These are phyloP conservation scores for Xiphophorus couchianus DNA, from an alignment of 2,113 vertebrate genomes.

Conservation along the genomic window DNA sequence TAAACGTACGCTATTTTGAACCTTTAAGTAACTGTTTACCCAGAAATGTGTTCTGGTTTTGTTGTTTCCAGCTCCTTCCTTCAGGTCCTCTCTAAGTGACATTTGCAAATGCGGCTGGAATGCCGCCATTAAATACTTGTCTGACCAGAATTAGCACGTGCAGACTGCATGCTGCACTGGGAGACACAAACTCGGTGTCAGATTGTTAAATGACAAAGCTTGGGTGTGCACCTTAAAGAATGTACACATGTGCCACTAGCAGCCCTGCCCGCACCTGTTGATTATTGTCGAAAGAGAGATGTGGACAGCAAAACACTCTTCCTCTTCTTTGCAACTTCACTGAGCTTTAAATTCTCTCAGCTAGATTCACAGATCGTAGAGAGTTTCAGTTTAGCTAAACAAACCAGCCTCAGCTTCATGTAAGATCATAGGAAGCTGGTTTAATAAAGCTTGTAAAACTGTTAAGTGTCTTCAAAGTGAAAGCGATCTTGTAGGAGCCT, in stretches of 20 bases:
- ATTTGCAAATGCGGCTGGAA: background rate
- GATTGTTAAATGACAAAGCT: constrained; percentile 29
- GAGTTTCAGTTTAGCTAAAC: background rate
- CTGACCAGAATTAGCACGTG: background rate
- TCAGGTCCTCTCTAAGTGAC: background rate
- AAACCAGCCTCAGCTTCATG: constrained; percentile 11
- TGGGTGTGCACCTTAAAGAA: constrained; percentile 16
- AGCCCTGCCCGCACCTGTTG: constrained; percentile 55
- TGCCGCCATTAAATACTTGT: background rate
- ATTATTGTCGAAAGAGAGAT: constrained; percentile 46
- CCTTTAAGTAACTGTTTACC: background rate
- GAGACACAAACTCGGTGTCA: constrained; percentile 10
- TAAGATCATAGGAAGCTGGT: constrained; percentile 8
- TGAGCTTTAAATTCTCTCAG: constrained; percentile 9
- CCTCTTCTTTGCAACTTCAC: constrained; percentile 7
- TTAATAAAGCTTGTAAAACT: constrained; percentile 4
- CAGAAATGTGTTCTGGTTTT: background rate
- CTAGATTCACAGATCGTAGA: constrained; percentile 7
- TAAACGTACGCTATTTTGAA: background rate
- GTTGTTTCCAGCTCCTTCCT: background rate
- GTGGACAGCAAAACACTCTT: constrained; percentile 11
- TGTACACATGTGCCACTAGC: background rate
- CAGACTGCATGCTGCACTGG: background rate
- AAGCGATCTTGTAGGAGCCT: constrained; percentile 8
- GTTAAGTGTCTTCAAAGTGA: constrained; percentile 6